A percentile compares a stretch with the other conserved stretches of the same genome.
These are phyloP conservation scores for Clarias magur DNA, from an alignment of 2,113 vertebrate species.

Conservation along the genomic window DNA sequence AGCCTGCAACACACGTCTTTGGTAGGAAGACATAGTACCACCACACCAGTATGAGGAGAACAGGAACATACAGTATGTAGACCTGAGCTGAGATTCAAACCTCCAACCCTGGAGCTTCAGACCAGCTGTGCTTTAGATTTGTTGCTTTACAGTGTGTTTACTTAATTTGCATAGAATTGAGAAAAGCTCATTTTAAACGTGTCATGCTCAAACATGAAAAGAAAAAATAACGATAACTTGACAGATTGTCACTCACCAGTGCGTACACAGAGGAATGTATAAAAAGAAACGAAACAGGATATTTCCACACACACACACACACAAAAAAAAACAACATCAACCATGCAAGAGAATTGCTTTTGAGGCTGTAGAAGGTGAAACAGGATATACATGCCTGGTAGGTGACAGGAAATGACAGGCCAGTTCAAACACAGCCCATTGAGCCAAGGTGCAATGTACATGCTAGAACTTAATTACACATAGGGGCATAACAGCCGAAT, in stretches of 20 bases:
- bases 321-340: neutral
- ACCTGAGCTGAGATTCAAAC: no score
- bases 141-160: neutral
- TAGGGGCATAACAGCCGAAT: slow-evolving; percentile 64
- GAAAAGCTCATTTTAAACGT: neutral
- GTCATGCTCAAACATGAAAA: neutral
- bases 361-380: slow-evolving; percentile 4
- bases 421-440: slow-evolving; percentile 53
- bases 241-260: neutral
- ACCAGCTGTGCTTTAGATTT: neutral
- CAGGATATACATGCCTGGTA: slow-evolving; percentile 9
- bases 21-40: no score
- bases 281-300: neutral
- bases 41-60: no score
- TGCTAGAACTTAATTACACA: slow-evolving; percentile 63
- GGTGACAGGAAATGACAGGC: slow-evolving; percentile 13
- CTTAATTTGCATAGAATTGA: neutral
- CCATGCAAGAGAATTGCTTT: neutral
- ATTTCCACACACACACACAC: no score
- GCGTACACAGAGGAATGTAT: neutral
- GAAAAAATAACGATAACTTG: neutral
- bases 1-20: no score
- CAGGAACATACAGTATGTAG: no score
- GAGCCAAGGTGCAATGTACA: slow-evolving; percentile 55
- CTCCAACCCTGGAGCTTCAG: no score